Evolutionary conservation across 1,140 invertebrate species (phyloP).

Genomic region (Drosophila kanapiae): DNA sequence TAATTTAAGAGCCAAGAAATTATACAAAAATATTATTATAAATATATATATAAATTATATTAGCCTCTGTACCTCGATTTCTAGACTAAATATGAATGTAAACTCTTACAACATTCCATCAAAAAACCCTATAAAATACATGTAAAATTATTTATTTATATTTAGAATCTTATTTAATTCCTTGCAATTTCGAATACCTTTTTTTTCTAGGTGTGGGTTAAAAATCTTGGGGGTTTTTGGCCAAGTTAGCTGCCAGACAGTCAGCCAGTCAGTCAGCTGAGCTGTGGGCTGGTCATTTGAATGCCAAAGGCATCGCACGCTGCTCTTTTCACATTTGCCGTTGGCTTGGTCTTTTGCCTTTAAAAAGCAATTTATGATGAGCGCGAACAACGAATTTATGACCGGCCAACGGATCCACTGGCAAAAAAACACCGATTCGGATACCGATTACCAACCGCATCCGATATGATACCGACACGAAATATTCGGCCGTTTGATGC

Average conservation of each 20-base stretch:
- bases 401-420: slow-evolving; percentile 34
- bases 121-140: too few species aligned
- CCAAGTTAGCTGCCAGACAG: too few species aligned
- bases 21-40: too few species aligned
- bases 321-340: slow-evolving; percentile 69
- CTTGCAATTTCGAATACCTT: not conserved
- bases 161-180: not conserved
- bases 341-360: slow-evolving; percentile 41
- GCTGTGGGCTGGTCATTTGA: slow-evolving; percentile 68
- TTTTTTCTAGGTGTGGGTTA: slow-evolving; percentile 23
- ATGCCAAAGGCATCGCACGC: slow-evolving; percentile 77
- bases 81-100: too few species aligned
- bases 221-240: slow-evolving; percentile 41
- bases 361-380: slow-evolving; percentile 79
- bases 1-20: too few species aligned
- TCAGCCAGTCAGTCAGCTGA: slow-evolving; percentile 28
- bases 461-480: slow-evolving; percentile 42
- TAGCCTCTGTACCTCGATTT: too few species aligned
- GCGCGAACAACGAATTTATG: slow-evolving; percentile 74
- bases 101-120: not conserved
- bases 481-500: slow-evolving; percentile 37
- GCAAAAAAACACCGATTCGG: slow-evolving; percentile 14
- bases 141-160: too few species aligned
- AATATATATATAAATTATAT: too few species aligned
- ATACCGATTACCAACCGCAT: slow-evolving; percentile 29